phyloP scores from a whole-genome alignment of 1,140 invertebrate genomes.

The Polyergus mexicanus region DNA sequence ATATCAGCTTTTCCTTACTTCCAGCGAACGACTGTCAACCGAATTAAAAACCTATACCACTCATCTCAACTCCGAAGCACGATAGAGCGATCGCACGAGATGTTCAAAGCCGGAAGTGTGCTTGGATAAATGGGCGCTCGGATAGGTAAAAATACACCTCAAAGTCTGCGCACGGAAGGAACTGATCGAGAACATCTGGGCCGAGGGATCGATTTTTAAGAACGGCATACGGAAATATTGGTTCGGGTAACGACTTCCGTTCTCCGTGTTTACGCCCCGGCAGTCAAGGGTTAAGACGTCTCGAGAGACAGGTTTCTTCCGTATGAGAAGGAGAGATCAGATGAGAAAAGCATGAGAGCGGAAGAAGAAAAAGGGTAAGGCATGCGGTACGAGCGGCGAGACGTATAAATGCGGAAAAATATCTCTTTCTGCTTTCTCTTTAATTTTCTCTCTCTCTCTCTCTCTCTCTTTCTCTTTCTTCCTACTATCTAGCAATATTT shows the following conservation, averaged over 20 bases:
- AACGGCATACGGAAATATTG: slow-evolving; percentile 67
- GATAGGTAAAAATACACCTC: slow-evolving; percentile 55
- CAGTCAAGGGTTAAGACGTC: slow-evolving; percentile 67
- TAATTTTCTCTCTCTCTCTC: neutral
- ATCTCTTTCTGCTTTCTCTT: slow-evolving; percentile 27
- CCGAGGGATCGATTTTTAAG: slow-evolving; percentile 62
- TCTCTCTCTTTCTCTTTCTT: neutral
- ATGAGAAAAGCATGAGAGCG: neutral
- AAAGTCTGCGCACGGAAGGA: slow-evolving; percentile 39
- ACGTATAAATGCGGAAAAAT: slow-evolving; percentile 48
- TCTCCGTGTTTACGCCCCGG: slow-evolving; percentile 64
- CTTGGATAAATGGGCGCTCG: slow-evolving; percentile 33
- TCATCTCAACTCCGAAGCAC: neutral
- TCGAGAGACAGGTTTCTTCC: slow-evolving; percentile 45
- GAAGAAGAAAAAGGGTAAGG: neutral
- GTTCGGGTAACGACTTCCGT: slow-evolving; percentile 60
- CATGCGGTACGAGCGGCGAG: neutral
- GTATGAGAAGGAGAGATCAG: slow-evolving; percentile 16
- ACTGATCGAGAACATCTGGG: slow-evolving; percentile 40
- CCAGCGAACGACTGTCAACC: slow-evolving; percentile 25
- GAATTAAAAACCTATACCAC: slow-evolving; percentile 42
- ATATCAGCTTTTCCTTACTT: slow-evolving; percentile 17
- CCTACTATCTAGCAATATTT: slow-evolving; percentile 59
- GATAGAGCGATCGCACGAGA: slow-evolving; percentile 33
- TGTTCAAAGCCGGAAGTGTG: slow-evolving; percentile 25